phyloP scores from a whole-genome alignment of 30 jellyfish, hydroid and myxozoan genomes.

The Mastigias papua region DNA sequence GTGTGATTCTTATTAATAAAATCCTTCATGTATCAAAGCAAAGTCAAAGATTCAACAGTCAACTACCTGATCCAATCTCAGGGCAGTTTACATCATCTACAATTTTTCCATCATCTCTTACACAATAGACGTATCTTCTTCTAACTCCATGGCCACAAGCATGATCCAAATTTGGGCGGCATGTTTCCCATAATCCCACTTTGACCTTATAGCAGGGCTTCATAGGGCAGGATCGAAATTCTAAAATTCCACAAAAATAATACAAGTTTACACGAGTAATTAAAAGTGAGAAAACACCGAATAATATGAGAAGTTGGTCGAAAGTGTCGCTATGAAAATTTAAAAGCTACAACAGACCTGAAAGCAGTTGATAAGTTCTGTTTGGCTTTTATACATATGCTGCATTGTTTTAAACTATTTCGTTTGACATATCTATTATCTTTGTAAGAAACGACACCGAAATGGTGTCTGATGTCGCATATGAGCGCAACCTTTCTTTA shows the following conservation, averaged over 20 bases:
- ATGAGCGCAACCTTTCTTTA: no score
- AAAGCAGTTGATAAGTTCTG: no score
- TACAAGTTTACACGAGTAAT: neutral
- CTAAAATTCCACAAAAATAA: slow-evolving; percentile 11
- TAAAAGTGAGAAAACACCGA: neutral
- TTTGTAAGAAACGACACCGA: no score
- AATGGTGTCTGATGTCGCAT: no score
- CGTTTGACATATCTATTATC: no score
- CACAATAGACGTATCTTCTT: slow-evolving; percentile 50
- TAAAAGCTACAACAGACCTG: no score
- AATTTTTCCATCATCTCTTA: slow-evolving; percentile 75
- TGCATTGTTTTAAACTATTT: no score
- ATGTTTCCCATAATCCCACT: slow-evolving; percentile 49
- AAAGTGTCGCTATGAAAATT: no score
- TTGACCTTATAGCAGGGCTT: slow-evolving; percentile 58
- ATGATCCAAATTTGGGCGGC: slow-evolving; percentile 31
- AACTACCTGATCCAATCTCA: slow-evolving; percentile 38
- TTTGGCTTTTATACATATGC: no score
- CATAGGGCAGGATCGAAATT: slow-evolving; percentile 72
- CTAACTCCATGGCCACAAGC: slow-evolving; percentile 64
- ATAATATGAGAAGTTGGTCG: no score
- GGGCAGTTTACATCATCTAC: slow-evolving; percentile 48
- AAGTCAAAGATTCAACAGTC: neutral
- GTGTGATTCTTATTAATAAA: no score
- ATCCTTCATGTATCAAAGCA: neutral